Conservation (phyloP, 2,113 vertebrate species). For the Scopus umbretta region DNA sequence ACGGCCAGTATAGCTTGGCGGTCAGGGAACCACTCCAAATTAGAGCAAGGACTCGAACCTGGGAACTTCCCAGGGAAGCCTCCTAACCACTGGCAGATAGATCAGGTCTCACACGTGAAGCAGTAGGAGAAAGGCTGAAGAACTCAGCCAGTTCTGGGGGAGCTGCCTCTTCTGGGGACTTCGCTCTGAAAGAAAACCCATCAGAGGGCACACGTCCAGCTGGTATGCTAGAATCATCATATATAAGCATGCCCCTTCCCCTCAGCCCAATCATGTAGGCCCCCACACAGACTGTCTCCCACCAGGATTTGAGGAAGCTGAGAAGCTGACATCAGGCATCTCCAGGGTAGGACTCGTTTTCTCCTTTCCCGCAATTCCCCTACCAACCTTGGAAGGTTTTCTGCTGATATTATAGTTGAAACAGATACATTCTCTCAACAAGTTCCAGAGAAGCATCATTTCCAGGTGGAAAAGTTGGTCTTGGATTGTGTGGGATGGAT, state of each 20-base stretch:
- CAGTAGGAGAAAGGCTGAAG: background rate
- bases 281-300: background rate
- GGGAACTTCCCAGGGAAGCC: background rate
- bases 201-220: background rate
- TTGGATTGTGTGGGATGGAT: background rate
- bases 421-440: background rate
- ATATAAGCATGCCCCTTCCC: background rate
- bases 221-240: background rate
- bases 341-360: background rate
- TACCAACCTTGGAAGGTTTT: background rate
- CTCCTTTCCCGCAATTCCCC: background rate
- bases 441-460: background rate
- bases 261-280: background rate
- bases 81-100: background rate
- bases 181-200: background rate
- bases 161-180: background rate
- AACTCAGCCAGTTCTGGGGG: background rate
- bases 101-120: background rate
- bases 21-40: conserved; percentile 27
- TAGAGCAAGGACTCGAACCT: background rate
- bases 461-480: conserved; percentile 15
- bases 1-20: background rate
- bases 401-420: background rate
- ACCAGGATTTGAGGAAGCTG: background rate
- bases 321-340: background rate